Evolutionary conservation across 2,888 invertebrate species (phyloP), one percentile per base, ranked within the genome.

Genomic region (Shargacucullia verbasci): DNA sequence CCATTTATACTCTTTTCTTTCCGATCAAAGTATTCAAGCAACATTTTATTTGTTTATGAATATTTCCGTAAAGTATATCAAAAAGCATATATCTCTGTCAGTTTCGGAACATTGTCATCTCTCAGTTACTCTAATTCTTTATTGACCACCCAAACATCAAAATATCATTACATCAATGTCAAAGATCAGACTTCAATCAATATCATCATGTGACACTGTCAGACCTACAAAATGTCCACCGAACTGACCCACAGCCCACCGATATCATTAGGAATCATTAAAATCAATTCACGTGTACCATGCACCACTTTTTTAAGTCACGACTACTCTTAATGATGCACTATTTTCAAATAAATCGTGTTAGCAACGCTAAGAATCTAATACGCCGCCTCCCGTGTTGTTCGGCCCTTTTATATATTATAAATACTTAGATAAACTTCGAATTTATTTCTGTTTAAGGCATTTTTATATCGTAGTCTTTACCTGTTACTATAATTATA

Each of bases 321-420:
- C 87, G 87, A 85, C 82, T 78, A 71, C 78, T 82, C 82, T 82
- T 89, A 89, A 89, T 85, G 89, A 88, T 83, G 84, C 74, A 83
- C 88, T 80, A 85, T 86, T 87, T 88, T 82, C 73, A 80, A 84
- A 80, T 81, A 81, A 84, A 85, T 86, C 81, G 84, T 85, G 79
- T 76, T 62, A 66, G 80, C 69, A 75, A 79, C 80, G 61, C 78
- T 74, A 77, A 79, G 82, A 81, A 84, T 84, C 79, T 84, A 81
- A 41, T 44, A 55, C 38, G 73, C 79, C 76, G 79, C 80, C 80
- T 83, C 75, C 80, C 73, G 83, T 82, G 79, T 73, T 79, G 78
- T 70, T 50, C 20, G 25, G 45, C 12, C 62, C 54, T 63, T 70
- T 59, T 71, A 62, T 66, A n/a, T n/a, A 54, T 3, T 5, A 27